Percentiles rank a stretch among this genome's conserved stretches.
phyloP scores from a whole-genome alignment of 2,113 vertebrate genomes.

The Pristiophorus japonicus region DNA sequence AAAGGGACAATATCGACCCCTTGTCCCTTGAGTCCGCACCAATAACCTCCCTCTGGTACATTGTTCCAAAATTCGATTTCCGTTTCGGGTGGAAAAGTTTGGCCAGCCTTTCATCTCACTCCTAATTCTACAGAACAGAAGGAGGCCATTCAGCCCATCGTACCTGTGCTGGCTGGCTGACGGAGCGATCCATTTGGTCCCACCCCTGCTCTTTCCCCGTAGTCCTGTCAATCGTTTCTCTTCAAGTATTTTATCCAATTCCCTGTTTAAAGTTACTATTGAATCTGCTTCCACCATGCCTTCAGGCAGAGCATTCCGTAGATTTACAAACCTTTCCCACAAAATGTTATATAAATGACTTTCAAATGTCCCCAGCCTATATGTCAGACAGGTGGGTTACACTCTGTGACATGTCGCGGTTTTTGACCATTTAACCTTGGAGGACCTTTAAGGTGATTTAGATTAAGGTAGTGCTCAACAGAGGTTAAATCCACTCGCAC shows the following conservation, averaged over 20 bases:
- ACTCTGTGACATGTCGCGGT: too few species aligned
- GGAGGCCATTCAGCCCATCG: neutral
- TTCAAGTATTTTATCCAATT: neutral
- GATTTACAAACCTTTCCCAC: neutral
- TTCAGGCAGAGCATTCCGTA: neutral
- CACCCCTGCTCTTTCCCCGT: neutral
- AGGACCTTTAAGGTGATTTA: too few species aligned
- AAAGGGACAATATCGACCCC: too few species aligned
- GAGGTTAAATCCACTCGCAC: too few species aligned
- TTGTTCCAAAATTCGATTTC: too few species aligned
- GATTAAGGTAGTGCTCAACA: too few species aligned
- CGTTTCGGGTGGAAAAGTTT: neutral
- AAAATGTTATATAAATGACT: neutral
- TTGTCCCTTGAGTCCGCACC: too few species aligned
- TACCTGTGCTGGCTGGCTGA: neutral
- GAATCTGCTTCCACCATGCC: neutral
- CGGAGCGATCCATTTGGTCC: neutral
- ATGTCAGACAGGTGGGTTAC: too few species aligned
- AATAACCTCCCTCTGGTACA: too few species aligned
- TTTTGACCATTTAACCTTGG: too few species aligned
- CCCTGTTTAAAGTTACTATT: neutral
- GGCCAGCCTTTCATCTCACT: neutral
- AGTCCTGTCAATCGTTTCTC: neutral
- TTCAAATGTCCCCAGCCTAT: neutral
- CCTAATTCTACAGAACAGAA: neutral